Evolutionary conservation across 2,797 vertebrate genomes (phyloP).

Genomic region (Pitangus sulphuratus): DNA sequence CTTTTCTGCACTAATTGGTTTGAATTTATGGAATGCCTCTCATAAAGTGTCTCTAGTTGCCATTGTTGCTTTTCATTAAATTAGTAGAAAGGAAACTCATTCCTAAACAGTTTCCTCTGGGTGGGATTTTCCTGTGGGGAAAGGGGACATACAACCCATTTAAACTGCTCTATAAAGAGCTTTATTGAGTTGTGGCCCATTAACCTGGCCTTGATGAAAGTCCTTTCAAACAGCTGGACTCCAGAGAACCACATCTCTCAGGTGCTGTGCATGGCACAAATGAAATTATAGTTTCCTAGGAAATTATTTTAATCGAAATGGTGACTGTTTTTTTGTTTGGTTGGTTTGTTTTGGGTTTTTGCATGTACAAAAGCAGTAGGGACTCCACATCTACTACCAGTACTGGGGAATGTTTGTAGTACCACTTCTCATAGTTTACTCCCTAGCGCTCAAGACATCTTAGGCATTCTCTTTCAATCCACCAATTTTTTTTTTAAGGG

Average conservation of each 20-base stretch:
- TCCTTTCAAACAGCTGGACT: conserved; percentile 12
- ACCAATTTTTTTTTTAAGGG: background rate
- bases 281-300: background rate
- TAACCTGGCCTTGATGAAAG: conserved; percentile 51
- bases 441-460: background rate
- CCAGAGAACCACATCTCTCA: background rate
- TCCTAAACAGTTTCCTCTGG: conserved; percentile 51
- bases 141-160: background rate
- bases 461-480: background rate
- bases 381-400: background rate
- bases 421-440: background rate
- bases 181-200: conserved; percentile 50
- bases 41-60: conserved; percentile 43
- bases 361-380: background rate
- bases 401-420: background rate
- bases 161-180: conserved; percentile 52
- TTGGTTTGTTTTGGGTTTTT: background rate
- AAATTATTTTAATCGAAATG: background rate
- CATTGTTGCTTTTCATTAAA: conserved; percentile 47
- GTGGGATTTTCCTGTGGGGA: conserved; percentile 42
- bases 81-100: conserved; percentile 43
- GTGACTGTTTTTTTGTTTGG: background rate
- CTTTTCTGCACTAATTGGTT: conserved; percentile 59
- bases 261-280: background rate
- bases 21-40: conserved; percentile 51